Base-by-base conservation (phyloP, 2,888 invertebrate species). In the Steinernema hermaphroditum region DNA sequence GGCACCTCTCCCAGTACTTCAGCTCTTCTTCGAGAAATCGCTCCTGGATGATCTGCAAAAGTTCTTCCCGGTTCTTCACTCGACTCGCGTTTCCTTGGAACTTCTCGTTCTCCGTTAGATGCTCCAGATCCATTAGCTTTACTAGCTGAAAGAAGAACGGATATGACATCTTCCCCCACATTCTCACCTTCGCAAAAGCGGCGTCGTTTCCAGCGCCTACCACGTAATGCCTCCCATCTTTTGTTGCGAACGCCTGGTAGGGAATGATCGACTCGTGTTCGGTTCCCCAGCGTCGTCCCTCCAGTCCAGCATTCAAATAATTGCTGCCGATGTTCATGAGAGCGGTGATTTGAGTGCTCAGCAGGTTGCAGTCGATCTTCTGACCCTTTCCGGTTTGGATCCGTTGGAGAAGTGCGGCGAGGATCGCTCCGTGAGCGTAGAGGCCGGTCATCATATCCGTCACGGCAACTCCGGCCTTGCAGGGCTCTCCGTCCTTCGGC, bases 371-470 rank as follows among this genome's bases (percentile, higher is more conserved):
- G 85, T 96, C 94, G 71, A 97, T 93, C 89, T 93, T 93, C 86
- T 96, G 95, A 0, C 97, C 97, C 77, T 87, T 87, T 0, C 93
- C 92, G 0, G 93, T 94, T 81, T 90, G 91, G 9, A 90, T 87
- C 70, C 94, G 89, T 83, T 94, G 91, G 75, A 93, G 88, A 4
- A 97, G 88, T 0, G 96, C 96, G 0, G 96, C 93, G 89, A 96
- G 90, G 76, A 96, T 94, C 0, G 96, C 94, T 19, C 95, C 94
- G 87, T 94, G 94, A 0, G 95, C 94, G 87, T 94, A 96, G 1
- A 97, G 89, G 0, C 96, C 96, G 0, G 96, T 96, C 0, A 94
- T 92, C 70, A 96, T 84, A 88, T 97, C 96, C 0, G 94, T 95
- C 82, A 95, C 91, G 0, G 96, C 94, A 0, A 96, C 93, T 14